Base-by-base conservation (phyloP, 2,113 vertebrate species). In the Polypterus bichir region DNA sequence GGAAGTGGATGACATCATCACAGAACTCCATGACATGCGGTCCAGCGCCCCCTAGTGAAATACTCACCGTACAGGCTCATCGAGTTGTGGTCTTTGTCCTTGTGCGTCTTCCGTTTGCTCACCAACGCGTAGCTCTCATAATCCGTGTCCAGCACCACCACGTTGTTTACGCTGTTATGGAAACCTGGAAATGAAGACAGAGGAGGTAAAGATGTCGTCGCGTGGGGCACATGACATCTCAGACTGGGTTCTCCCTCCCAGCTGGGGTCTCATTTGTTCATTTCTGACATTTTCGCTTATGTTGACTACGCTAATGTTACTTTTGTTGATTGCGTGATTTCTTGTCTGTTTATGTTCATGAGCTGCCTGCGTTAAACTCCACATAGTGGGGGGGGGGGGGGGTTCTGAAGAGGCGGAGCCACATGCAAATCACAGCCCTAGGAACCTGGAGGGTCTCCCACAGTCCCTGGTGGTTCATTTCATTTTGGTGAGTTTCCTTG, bases 121-220 rank as follows among this genome's bases (percentile, higher is more conserved):
- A 86, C 82, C 63, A 88, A 1, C 3, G 86, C 86, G 3, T 81
- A 88, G 7, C 84, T 79, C 2, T 57, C 79, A 69, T 88, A 88
- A 70, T 88, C 83, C 3, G 83, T 86, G 1, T 83, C 80, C 68
- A 88, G 80, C 59, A 88, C 79, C 3, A 82, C 85, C 65, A 88
- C 72, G 71, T 88, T 84, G 72, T 88, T 88, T 62, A 81, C 59
- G 55, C 70, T 79, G 67, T 66, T 71, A 47, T 27, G 27, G 27
- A 84, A 77, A 57, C 84, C 84, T 88, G 11, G 5, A 7, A 65
- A 46, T 49, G 3, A n/a, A 60, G 46, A 49, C 27, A 57, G 45
- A 11, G 47, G n/a, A 46, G 47, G n/a, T 57, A 52, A 4, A 8
- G 2, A 59, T 46, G 3, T 53, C 1, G 9, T 3, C 9, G 8